Conservation (phyloP, 2,888 invertebrate species). For the Rosalia funebris region DNA sequence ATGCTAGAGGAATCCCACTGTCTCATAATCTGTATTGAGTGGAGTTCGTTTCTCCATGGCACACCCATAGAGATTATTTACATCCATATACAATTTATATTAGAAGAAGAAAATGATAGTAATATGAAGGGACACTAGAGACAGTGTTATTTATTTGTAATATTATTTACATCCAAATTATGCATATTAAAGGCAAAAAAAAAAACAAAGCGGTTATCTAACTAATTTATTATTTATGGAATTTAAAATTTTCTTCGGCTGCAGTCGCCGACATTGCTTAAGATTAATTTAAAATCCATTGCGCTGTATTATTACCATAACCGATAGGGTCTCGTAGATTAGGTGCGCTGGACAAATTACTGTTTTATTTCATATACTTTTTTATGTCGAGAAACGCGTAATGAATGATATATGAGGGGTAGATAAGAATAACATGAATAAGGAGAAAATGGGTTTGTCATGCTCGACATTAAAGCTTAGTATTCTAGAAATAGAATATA, state of each 20-base stretch:
- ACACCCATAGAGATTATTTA: too few species aligned
- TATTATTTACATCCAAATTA: not conserved
- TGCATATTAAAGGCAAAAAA: too few species aligned
- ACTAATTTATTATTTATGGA: not conserved
- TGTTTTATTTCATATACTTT: not conserved
- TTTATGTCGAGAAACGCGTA: not conserved
- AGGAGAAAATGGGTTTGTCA: too few species aligned
- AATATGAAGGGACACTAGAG: not conserved
- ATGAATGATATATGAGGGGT: not conserved
- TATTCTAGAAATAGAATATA: not conserved
- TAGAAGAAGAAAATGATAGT: not conserved
- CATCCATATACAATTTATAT: not conserved
- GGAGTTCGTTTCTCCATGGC: too few species aligned
- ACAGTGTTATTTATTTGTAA: not conserved
- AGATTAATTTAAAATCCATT: conserved; percentile 3
- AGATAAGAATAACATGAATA: too few species aligned
- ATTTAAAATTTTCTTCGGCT: not conserved
- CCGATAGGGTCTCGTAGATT: not conserved
- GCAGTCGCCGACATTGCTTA: not conserved
- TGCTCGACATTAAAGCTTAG: too few species aligned
- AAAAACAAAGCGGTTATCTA: too few species aligned
- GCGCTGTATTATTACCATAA: not conserved
- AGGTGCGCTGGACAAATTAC: not conserved
- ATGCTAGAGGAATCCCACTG: not conserved
- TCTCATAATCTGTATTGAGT: not conserved